Base-by-base conservation (phyloP, 2,888 invertebrate genomes). In the Thyatira batis region DNA sequence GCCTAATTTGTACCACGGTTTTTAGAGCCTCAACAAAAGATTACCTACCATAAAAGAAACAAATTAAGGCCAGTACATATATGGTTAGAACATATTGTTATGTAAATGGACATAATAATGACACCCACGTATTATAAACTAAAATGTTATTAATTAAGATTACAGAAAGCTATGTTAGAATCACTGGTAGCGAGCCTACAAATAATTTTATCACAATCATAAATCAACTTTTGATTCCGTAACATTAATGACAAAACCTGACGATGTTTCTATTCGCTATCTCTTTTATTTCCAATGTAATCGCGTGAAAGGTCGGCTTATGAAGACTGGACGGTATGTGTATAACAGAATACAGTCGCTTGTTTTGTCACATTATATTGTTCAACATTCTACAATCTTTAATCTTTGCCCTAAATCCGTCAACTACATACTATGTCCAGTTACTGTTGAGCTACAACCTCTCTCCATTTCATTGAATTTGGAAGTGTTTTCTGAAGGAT, bases 321-420 rank as follows among this genome's bases (percentile, higher is more conserved):
- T n/a, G n/a, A n/a, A n/a, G n/a, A n/a, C n/a, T n/a, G n/a, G n/a
- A n/a, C n/a, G n/a, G n/a, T n/a, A n/a, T n/a, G n/a, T n/a, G n/a
- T n/a, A n/a, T n/a, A n/a, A n/a, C n/a, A n/a, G n/a, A n/a, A n/a
- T n/a, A n/a, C n/a, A n/a, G n/a, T n/a, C n/a, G n/a, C 61, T 57
- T 60, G 63, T 78, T 76, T 71, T 69, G 71, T 69, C 69, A 61
- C 67, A 60, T 61, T 66, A 62, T 61, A 69, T 70, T 65, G 68
- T 67, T 57, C 46, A 62, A 51, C 55, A 58, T 74, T 69, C 61
- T 58, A 58, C 61, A 67, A 75, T 65, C 58, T 57, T 44, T 67
- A 73, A 71, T 71, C 75, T 70, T 61, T 66, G 75, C 57, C 71
- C 77, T 65, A 73, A 65, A 78, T 73, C 65, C 62, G 61, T 63